These are phyloP conservation scores for Diabrotica virgifera DNA, from an alignment of 1,140 invertebrate genomes.

Conservation along the genomic window DNA sequence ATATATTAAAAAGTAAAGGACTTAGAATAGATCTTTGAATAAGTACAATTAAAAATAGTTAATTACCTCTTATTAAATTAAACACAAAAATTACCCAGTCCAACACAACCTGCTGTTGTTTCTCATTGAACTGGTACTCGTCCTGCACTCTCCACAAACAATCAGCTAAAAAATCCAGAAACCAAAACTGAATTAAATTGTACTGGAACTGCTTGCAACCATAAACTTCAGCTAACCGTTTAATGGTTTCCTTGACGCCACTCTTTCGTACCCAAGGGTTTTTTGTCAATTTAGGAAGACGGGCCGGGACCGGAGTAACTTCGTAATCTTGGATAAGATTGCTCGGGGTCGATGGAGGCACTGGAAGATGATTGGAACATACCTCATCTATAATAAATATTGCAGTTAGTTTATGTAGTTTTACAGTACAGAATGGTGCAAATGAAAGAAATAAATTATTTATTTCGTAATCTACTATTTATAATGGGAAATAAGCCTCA, in stretches of 20 bases:
- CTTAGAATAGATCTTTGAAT: too few species aligned
- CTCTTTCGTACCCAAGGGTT: conserved; percentile 37
- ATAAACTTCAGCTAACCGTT: conserved; percentile 36
- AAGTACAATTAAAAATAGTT: too few species aligned
- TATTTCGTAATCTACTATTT: too few species aligned
- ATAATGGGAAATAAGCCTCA: too few species aligned
- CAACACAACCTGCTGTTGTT: conserved; percentile 38
- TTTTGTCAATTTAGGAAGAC: conserved; percentile 5
- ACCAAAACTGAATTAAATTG: conserved; percentile 44
- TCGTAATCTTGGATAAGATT: not conserved
- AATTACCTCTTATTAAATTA: conserved; percentile 34
- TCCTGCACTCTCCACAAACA: conserved; percentile 45
- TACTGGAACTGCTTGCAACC: conserved; percentile 37
- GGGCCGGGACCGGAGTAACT: not conserved
- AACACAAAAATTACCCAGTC: conserved; percentile 41
- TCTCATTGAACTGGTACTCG: conserved; percentile 36
- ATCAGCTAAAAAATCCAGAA: conserved; percentile 43
- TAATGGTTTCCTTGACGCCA: conserved; percentile 39
- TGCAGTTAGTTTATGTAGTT: too few species aligned
- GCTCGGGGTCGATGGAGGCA: not conserved
- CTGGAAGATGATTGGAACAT: not conserved
- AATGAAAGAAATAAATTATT: too few species aligned
- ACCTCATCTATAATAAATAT: too few species aligned
- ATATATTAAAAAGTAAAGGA: too few species aligned
- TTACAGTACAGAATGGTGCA: too few species aligned